Evolutionary conservation across 2,797 vertebrate species (phyloP).

Genomic region (Gadopsis marmoratus): DNA sequence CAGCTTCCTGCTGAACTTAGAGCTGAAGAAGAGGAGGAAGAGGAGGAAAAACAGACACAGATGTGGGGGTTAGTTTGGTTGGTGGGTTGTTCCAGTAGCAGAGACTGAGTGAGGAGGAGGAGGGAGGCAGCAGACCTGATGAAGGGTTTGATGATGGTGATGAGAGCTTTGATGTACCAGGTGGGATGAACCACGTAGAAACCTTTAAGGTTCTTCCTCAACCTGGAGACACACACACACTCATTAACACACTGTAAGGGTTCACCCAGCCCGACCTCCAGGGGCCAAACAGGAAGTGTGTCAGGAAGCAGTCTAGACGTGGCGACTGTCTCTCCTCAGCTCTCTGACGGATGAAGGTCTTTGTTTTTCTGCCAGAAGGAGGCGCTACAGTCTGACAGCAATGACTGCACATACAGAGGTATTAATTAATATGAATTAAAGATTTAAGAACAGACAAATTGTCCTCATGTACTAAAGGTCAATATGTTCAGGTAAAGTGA

Average conservation of each 20-base stretch:
- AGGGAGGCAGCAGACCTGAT: slow-evolving; percentile 82
- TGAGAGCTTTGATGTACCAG: slow-evolving; percentile 87
- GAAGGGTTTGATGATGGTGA: slow-evolving; percentile 88
- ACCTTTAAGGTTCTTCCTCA: slow-evolving; percentile 87
- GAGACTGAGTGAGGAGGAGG: neutral
- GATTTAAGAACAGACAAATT: no score
- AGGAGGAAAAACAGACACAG: neutral
- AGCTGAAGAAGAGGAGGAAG: slow-evolving; percentile 63
- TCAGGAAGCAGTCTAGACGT: slow-evolving; percentile 26
- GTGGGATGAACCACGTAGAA: slow-evolving; percentile 87
- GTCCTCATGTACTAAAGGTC: no score
- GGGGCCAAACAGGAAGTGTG: slow-evolving; percentile 35
- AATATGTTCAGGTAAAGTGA: no score
- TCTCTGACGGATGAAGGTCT: no score
- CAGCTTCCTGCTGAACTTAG: slow-evolving; percentile 90
- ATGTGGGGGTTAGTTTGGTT: no score
- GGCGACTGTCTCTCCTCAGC: neutral
- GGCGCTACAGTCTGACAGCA: neutral
- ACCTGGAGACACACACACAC: slow-evolving; percentile 67
- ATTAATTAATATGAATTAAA: no score
- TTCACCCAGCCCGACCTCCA: slow-evolving; percentile 9
- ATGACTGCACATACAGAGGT: neutral
- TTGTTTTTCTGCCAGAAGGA: neutral
- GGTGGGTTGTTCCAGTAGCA: neutral
- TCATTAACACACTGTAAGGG: neutral